These are phyloP conservation scores for Leptinotarsa lineolata DNA, from an alignment of 1,140 invertebrate genomes.

Conservation along the genomic window DNA sequence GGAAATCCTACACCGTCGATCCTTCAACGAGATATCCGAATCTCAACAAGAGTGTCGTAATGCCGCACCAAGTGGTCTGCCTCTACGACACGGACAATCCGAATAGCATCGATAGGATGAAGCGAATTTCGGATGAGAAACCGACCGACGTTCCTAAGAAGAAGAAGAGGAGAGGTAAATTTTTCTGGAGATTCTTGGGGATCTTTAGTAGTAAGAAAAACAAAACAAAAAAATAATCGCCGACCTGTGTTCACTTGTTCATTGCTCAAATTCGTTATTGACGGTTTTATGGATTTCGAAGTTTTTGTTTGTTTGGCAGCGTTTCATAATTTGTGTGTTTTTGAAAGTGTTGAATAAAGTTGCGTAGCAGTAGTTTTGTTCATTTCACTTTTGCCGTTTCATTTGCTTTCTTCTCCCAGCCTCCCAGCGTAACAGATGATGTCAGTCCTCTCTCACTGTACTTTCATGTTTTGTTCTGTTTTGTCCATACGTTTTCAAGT, in stretches of 20 bases:
- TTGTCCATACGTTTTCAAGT: too few relatives aligned
- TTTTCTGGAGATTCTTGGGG: conserved; percentile 5
- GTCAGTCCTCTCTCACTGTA: too few relatives aligned
- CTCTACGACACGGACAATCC: conserved; percentile 67
- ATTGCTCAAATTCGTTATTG: too few relatives aligned
- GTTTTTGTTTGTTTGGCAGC: not conserved
- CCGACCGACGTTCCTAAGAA: conserved; percentile 64
- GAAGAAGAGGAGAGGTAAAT: conserved; percentile 63
- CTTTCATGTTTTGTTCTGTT: too few relatives aligned
- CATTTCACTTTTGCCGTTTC: not conserved
- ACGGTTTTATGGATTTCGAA: not conserved
- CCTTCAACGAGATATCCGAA: conserved; percentile 80
- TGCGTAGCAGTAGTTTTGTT: not conserved
- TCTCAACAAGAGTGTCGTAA: conserved; percentile 60
- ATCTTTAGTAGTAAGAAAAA: not conserved
- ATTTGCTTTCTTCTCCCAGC: not conserved
- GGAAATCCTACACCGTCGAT: conserved; percentile 85
- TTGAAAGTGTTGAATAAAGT: not conserved
- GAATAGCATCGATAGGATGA: conserved; percentile 56
- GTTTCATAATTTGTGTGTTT: conserved; percentile 5
- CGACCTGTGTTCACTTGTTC: too few relatives aligned
- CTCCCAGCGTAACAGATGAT: too few relatives aligned
- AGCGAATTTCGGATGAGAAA: conserved; percentile 49
- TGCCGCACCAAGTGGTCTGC: conserved; percentile 67
- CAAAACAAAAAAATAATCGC: not conserved